A percentile compares a stretch with the other conserved stretches of the same genome.
Evolutionary conservation across 2,888 invertebrate species (phyloP).

Genomic region (Ellobium chinense): DNA sequence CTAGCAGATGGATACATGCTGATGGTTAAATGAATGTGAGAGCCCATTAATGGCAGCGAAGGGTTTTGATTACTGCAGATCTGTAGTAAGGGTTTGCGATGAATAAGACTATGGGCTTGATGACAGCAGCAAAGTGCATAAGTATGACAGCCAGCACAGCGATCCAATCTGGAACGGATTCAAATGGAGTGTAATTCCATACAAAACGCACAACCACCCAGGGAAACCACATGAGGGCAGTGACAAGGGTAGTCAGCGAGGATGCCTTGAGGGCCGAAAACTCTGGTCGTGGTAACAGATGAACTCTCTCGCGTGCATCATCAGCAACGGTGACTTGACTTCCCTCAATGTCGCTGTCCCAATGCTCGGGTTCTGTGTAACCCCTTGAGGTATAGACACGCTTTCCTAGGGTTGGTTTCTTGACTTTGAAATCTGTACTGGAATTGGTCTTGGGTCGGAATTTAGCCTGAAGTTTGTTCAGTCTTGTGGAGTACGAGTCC

Average conservation of each 20-base stretch:
- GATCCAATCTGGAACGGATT: slow-evolving; percentile 22
- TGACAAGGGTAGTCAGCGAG: slow-evolving; percentile 14
- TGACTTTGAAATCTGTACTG: not conserved
- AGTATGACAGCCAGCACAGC: not conserved
- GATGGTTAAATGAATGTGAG: too few species aligned
- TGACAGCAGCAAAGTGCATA: slow-evolving; percentile 28
- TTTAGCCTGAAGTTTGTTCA: slow-evolving; percentile 24
- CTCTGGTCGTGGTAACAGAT: slow-evolving; percentile 17
- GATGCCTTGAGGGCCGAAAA: slow-evolving; percentile 17
- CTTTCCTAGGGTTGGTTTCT: slow-evolving; percentile 22
- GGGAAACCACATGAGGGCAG: slow-evolving; percentile 36
- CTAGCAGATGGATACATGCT: too few species aligned
- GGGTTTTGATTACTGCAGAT: slow-evolving; percentile 15
- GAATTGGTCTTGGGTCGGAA: not conserved
- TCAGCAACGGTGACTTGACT: not conserved
- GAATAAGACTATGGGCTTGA: slow-evolving; percentile 19
- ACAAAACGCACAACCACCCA: slow-evolving; percentile 22
- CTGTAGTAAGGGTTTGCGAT: slow-evolving; percentile 23
- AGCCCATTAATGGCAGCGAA: not conserved
- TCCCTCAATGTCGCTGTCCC: slow-evolving; percentile 40
- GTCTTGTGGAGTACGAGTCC: slow-evolving; percentile 22
- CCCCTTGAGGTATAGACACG: slow-evolving; percentile 25
- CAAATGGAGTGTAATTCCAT: slow-evolving; percentile 21
- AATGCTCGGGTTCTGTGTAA: slow-evolving; percentile 30
- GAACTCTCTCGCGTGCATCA: not conserved